Percentiles rank a stretch among this genome's conserved stretches.
phyloP scores from a whole-genome alignment of 92 coral and sea anemone species.

The Muricea muricata region DNA sequence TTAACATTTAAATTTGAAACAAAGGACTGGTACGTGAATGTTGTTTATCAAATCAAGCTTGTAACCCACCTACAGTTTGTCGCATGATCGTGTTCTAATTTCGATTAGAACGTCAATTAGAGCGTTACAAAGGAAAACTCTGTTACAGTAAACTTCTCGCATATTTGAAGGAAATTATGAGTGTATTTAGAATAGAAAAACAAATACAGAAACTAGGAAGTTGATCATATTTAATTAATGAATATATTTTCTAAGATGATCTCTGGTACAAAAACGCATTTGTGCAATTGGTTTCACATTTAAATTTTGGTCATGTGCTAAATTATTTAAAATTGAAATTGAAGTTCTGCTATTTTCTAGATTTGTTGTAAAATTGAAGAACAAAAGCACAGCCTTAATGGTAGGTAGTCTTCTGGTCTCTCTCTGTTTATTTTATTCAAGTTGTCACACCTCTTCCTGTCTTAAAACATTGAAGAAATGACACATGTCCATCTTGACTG shows the following conservation, averaged over 20 bases:
- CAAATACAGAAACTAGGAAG: not conserved
- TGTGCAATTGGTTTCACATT: not conserved
- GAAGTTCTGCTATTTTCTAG: not conserved
- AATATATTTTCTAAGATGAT: no score
- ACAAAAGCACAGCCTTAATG: conserved; percentile 13
- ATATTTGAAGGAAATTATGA: not conserved
- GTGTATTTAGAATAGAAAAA: not conserved
- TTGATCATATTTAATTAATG: no score
- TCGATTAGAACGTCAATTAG: not conserved
- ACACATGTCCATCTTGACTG: no score
- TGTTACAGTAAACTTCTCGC: not conserved
- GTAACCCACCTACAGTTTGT: not conserved
- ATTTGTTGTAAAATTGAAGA: not conserved
- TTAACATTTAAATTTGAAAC: not conserved
- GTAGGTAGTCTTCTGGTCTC: not conserved
- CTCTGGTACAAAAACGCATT: no score
- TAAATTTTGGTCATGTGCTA: not conserved
- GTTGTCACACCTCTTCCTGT: no score
- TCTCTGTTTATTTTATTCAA: no score
- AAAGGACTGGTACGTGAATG: not conserved
- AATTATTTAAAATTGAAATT: not conserved
- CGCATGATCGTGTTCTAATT: not conserved
- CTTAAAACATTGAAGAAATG: no score
- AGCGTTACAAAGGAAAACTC: not conserved
- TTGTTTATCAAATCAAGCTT: not conserved